Base-by-base conservation (phyloP, 1,140 invertebrate species). In the Solenopsis fugax region DNA sequence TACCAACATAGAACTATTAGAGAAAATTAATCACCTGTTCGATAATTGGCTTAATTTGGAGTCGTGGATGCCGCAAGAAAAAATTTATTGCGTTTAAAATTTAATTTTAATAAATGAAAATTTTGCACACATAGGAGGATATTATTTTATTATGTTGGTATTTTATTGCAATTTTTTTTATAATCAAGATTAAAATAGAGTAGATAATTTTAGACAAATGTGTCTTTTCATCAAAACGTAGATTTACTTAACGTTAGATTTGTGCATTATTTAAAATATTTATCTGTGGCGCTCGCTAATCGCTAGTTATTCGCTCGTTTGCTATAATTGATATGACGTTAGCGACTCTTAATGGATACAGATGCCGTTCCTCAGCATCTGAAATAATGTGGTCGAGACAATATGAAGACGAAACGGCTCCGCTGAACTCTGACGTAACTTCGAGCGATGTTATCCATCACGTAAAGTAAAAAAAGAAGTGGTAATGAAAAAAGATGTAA, bases 361-460 rank as follows among this genome's bases (percentile, higher is more conserved):
- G 65, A 81, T 81, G 78, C 50, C 21, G 48, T 24, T 71, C 18
- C 52, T 71, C 10, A 71, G 65, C 41, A 73, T 73, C 41, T 29
- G 56, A 82, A 82, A 72, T 72, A 72, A 82, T 72, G 37, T 37
- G 52, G 18, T 34, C 41, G 80, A 82, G 80, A 82, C 67, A 73
- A 48, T 81, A 82, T 82, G 80, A 73, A 82, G 67, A 82, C 80
- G 80, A 82, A 82, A 54, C 65, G 80, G 37, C 78, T 71, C 41
- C 41, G 50, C 64, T 21, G 41, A 73, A 82, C 80, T 82, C 54
- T 16, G 52, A 48, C 52, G 80, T 56, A 81, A 81, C 45, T 65
- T 78, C 24, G 24, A 41, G n/a, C 72, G 41, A 71, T 21, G 54
- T 54, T 73, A 82, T 82, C 41, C 80, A 82, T 82, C 67, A 82